These are phyloP conservation scores for Labeo catla DNA, from an alignment of 2,113 vertebrate species.

Conservation along the genomic window DNA sequence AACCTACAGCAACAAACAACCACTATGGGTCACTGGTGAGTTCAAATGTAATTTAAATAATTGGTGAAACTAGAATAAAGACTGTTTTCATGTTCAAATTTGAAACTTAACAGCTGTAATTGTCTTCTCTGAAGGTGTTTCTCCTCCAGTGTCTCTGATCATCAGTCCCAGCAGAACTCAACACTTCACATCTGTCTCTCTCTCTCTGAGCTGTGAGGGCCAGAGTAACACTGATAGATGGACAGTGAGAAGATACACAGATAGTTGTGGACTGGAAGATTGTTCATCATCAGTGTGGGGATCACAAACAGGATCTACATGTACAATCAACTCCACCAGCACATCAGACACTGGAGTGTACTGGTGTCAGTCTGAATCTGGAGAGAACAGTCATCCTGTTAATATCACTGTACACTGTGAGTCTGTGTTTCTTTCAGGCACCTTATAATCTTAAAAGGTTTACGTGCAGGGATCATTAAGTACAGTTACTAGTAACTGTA, in stretches of 20 bases:
- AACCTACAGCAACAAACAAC: too few species aligned
- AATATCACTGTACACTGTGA: conserved; percentile 41
- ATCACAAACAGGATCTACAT: conserved; percentile 39
- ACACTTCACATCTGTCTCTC: neutral
- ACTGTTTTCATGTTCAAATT: too few species aligned
- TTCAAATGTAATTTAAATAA: neutral
- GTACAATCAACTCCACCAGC: neutral
- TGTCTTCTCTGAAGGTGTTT: neutral
- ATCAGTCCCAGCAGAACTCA: neutral
- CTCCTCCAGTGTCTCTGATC: neutral
- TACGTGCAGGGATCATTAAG: too few species aligned
- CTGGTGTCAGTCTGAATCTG: conserved; percentile 50
- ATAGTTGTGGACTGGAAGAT: neutral
- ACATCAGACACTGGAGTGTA: conserved; percentile 28
- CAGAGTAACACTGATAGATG: neutral
- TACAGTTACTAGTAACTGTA: too few species aligned
- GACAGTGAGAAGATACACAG: conserved; percentile 46
- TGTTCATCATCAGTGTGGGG: neutral
- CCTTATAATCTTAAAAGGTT: too few species aligned
- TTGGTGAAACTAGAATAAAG: too few species aligned
- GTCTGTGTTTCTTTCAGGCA: neutral
- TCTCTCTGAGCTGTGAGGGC: neutral
- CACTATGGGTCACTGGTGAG: neutral
- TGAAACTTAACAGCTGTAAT: neutral
- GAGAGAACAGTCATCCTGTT: conserved; percentile 32